A percentile compares a stretch with the other conserved stretches of the same genome.
phyloP scores from a whole-genome alignment of 1,140 invertebrate genomes.

The Agrypnia vestita region DNA sequence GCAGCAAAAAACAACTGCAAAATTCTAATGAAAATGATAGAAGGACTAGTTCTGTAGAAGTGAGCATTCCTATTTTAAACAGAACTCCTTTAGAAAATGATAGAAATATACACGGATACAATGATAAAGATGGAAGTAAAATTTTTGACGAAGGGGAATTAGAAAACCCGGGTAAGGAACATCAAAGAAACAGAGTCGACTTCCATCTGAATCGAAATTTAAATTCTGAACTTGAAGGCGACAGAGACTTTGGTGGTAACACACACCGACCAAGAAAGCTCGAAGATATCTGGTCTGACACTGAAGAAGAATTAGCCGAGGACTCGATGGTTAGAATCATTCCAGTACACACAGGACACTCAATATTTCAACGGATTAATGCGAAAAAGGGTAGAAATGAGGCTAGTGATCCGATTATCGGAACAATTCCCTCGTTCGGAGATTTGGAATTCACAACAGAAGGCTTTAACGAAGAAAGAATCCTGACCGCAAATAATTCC shows the following conservation, averaged over 20 bases:
- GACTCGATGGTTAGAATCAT: conserved; percentile 56
- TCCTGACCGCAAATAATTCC: conserved; percentile 44
- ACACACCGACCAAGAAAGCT: conserved; percentile 36
- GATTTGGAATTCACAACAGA: conserved; percentile 14
- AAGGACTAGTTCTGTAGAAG: conserved; percentile 27
- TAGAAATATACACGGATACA: conserved; percentile 8
- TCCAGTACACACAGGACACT: conserved; percentile 53
- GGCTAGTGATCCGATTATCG: neutral
- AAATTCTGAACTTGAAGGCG: conserved; percentile 30
- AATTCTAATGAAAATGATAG: conserved; percentile 41
- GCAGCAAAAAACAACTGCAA: conserved; percentile 32
- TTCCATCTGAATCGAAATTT: conserved; percentile 7
- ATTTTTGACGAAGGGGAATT: neutral
- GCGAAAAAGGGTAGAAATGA: conserved; percentile 67
- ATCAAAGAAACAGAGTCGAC: conserved; percentile 18
- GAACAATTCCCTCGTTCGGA: conserved; percentile 8
- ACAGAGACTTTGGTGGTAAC: conserved; percentile 12
- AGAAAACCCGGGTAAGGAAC: neutral
- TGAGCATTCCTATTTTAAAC: conserved; percentile 52
- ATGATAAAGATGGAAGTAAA: conserved; percentile 4
- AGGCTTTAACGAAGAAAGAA: conserved; percentile 15
- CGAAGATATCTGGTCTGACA: conserved; percentile 53
- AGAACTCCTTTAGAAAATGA: conserved; percentile 13
- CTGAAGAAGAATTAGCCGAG: conserved; percentile 51
- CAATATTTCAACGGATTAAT: conserved; percentile 53